Evolutionary conservation across 1,140 invertebrate genomes (phyloP).

Genomic region (Hermatobates lingyangjiaoensis): DNA sequence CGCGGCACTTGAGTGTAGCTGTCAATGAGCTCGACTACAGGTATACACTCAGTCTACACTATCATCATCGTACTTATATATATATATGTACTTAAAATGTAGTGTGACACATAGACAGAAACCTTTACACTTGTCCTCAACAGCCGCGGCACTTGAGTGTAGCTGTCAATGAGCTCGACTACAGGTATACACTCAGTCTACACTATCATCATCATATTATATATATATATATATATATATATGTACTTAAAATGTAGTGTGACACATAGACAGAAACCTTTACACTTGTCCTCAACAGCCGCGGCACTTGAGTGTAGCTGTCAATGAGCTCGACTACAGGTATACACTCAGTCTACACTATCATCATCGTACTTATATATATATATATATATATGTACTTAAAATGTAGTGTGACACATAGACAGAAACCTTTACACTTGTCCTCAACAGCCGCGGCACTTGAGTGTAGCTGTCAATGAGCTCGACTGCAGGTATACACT

Average conservation of each 20-base stretch:
- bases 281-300: slow-evolving; percentile 40
- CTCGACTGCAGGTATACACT: slow-evolving; percentile 42
- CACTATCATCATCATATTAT: too few relatives aligned
- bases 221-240: too few relatives aligned
- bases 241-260: too few relatives aligned
- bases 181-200: too few relatives aligned
- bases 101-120: too few relatives aligned
- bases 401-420: too few relatives aligned
- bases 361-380: too few relatives aligned
- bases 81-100: too few relatives aligned
- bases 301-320: slow-evolving; percentile 38
- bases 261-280: slow-evolving; percentile 40
- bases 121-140: slow-evolving; percentile 38
- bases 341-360: too few relatives aligned
- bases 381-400: too few relatives aligned
- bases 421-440: slow-evolving; percentile 44
- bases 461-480: slow-evolving; percentile 42
- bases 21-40: slow-evolving; percentile 41
- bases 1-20: slow-evolving; percentile 40
- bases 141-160: slow-evolving; percentile 41
- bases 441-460: slow-evolving; percentile 34
- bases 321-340: slow-evolving; percentile 42
- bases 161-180: slow-evolving; percentile 39
- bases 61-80: too few relatives aligned
- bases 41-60: too few relatives aligned